A percentile compares a stretch with the other conserved stretches of the same genome.
Evolutionary conservation across 2,113 vertebrate species (phyloP).

Genomic region (Acrocephalus arundinaceus): DNA sequence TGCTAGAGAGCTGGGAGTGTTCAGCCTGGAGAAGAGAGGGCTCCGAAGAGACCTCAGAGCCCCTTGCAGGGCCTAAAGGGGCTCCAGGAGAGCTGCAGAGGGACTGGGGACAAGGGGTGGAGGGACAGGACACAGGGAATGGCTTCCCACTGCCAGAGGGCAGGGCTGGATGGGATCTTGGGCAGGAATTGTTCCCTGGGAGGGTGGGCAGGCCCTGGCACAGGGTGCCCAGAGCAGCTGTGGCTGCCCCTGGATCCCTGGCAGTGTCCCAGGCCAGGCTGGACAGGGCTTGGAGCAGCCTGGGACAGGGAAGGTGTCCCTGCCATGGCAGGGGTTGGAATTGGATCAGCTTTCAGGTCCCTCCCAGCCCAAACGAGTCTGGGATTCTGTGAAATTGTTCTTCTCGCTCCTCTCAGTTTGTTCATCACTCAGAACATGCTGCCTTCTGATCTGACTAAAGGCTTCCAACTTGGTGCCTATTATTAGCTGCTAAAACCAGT

Average conservation of each 20-base stretch:
- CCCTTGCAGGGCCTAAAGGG: neutral
- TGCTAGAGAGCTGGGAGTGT: neutral
- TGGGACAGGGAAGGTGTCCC: neutral
- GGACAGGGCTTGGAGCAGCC: neutral
- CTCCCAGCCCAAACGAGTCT: neutral
- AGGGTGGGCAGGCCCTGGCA: neutral
- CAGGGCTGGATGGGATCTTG: fast-evolving
- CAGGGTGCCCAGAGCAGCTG: neutral
- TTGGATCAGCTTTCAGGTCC: neutral
- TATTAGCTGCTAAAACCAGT: neutral
- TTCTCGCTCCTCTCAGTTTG: neutral
- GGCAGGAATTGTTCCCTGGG: fast-evolving
- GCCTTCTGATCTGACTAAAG: neutral
- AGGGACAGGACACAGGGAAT: neutral
- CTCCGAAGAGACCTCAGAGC: neutral
- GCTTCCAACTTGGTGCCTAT: neutral
- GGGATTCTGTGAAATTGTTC: neutral
- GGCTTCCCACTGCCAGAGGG: neutral
- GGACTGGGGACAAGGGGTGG: neutral
- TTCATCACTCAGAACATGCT: neutral
- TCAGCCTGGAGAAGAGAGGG: neutral
- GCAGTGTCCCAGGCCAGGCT: neutral
- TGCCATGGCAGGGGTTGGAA: neutral
- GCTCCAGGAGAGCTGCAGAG: neutral
- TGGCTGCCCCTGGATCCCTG: neutral